Base-by-base conservation (phyloP, 2,797 vertebrate genomes). In the Melanotaenia parkinsoni region DNA sequence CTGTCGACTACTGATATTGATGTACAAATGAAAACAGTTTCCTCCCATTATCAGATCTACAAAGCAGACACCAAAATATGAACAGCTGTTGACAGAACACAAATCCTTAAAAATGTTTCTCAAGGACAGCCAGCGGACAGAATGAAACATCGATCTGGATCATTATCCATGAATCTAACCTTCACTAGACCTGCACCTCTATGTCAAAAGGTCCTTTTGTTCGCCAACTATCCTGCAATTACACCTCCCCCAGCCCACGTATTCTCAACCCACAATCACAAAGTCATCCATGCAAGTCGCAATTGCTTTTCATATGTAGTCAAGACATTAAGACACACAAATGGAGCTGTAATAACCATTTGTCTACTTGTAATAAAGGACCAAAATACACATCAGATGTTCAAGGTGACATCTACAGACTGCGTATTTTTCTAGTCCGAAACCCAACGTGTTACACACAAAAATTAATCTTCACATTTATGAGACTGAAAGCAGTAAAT, bases 191-290 rank as follows among this genome's bases (percentile, higher is more conserved):
- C 80, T 84, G 63, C 82, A 79, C 66, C n/a, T 18, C 72, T 1
- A 35, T 85, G 80, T 87, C 86, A 90, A 91, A 79, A 76, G 86
- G 75, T 76, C 63, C 84, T 79, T 83, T 90, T 92, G 87, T 90
- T 88, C 26, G 1, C 26, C 63, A 45, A 37, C 70, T 77, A 38
- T 35, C 76, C 18, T 57, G 56, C 72, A 86, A 74, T 89, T 85
- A 89, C 83, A 77, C 82, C 73, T 68, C 74, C 84, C 74, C 76
- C 77, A 65, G 28, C 45, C 60, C 26, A 53, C 38, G 22, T 58
- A 82, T 77, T 77, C 78, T 67, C 61, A 24, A 14, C 64, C 64
- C 79, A 68, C 70, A 47, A 59, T 82, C 83, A 74, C 81, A 90
- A 88, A 87, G 79, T 91, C 85, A 83, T 38, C 67, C 71, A 72